These are phyloP conservation scores for Gnathonemus echidnorhynchus DNA, from an alignment of 2,113 vertebrate genomes.

Conservation along the genomic window DNA sequence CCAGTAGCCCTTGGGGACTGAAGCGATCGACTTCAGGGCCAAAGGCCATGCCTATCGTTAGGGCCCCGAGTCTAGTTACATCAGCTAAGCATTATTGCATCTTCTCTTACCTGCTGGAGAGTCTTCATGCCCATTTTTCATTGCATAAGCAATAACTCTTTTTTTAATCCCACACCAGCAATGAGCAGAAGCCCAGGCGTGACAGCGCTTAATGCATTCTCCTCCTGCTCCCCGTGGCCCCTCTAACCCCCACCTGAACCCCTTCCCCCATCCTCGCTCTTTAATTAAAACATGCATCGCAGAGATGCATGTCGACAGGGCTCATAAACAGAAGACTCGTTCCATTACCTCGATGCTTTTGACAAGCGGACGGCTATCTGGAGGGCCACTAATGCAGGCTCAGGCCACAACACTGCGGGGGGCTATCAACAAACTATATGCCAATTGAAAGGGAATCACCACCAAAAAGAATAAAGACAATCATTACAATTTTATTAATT, in stretches of 20 bases:
- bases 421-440: background rate
- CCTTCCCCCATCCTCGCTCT: background rate
- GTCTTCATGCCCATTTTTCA: background rate
- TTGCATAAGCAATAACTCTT: background rate
- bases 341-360: slow-evolving; percentile 19
- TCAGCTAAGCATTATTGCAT: background rate
- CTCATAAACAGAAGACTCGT: slow-evolving; percentile 25
- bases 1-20: background rate
- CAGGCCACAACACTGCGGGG: background rate
- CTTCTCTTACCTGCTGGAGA: background rate
- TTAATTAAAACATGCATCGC: slow-evolving; percentile 4
- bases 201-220: background rate
- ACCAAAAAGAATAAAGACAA: background rate
- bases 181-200: background rate
- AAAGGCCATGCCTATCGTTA: background rate
- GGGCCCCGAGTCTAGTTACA: background rate
- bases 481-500: background rate
- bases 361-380: slow-evolving; percentile 19
- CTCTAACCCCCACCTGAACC: background rate
- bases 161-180: background rate
- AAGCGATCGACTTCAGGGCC: background rate
- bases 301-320: slow-evolving; percentile 14
- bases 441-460: background rate
- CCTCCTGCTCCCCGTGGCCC: background rate
- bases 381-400: slow-evolving; percentile 8